Base-by-base conservation (phyloP, 2,888 invertebrate species). In the Aricia artaxerxes region DNA sequence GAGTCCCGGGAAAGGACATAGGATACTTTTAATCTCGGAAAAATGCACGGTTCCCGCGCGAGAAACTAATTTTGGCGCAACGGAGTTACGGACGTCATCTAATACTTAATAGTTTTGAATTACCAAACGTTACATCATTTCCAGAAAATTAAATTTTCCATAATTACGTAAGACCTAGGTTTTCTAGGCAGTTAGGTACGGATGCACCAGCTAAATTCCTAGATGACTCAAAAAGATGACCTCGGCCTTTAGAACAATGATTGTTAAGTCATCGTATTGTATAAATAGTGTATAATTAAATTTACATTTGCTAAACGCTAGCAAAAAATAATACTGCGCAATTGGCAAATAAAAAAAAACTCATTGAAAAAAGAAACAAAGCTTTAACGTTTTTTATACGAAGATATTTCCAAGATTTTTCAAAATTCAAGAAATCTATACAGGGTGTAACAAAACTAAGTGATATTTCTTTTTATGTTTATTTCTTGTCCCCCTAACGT, bases 161-260 rank as follows among this genome's bases (percentile, higher is more conserved):
- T 31, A n/a, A 49, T 31, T 49, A 49, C 75, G 75, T 75, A 49
- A 75, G 11, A 49, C 44, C 49, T 75, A 49, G 75, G 73, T n/a
- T 2, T 5, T n/a, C n/a, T 35, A 78, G 40, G 73, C 78, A 44
- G 9, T 44, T n/a, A 79, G 44, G 76, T 79, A 77, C 57, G 72
- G 31, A 9, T 73, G 73, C 78, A 80, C 35, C 35, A 53, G 6
- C 76, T 31, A 80, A 79, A 80, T 78, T 78, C 78, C 60, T 77
- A 76, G 82, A 81, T 82, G 81, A 82, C 76, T 82, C 81, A 81
- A 82, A 83, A 83, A 79, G 40, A 40, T 72, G 78, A 60, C 79
- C 81, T 81, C 78, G 81, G 57, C 77, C 77, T 81, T 81, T 81
- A 61, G 79, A 78, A 24, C 76, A 57, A 53, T 53, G 57, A 76